Conservation (phyloP, 2,797 vertebrate genomes). For the Mormyrus proboscirostris region DNA sequence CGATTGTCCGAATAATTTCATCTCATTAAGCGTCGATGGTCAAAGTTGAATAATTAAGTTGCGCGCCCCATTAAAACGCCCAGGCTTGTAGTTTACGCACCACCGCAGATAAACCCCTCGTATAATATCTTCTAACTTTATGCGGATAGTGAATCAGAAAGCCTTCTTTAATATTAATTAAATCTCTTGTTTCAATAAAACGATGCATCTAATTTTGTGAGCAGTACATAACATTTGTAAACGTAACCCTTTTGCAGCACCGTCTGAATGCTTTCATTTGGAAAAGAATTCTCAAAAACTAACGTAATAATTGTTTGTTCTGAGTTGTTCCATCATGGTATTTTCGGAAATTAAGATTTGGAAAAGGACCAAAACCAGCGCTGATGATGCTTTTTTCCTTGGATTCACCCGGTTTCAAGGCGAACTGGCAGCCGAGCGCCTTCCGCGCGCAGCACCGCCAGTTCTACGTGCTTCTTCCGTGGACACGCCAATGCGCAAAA, state of each 20-base stretch:
- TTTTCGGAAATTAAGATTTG: background rate
- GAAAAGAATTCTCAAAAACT: conserved; percentile 10
- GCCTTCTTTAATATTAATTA: background rate
- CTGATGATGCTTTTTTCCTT: background rate
- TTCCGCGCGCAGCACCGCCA: conserved; percentile 17
- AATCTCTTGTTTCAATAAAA: background rate
- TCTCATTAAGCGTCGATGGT: background rate
- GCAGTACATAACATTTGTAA: background rate
- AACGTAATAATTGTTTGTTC: conserved; percentile 5
- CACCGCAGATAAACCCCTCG: background rate
- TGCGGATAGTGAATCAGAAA: background rate
- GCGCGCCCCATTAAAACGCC: background rate
- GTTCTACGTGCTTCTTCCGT: conserved; percentile 6
- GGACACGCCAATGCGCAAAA: conserved; percentile 45
- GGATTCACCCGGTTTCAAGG: background rate
- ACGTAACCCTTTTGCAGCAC: background rate
- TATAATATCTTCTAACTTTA: background rate
- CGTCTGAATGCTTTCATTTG: background rate
- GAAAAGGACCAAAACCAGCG: conserved; percentile 12
- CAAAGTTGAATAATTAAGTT: conserved; percentile 3
- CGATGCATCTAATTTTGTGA: background rate
- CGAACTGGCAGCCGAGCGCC: background rate
- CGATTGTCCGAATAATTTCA: background rate
- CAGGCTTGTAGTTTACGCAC: background rate
- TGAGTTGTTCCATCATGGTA: background rate